A percentile compares a stretch with the other conserved stretches of the same genome.
phyloP scores from a whole-genome alignment of 2,113 vertebrate species.

The Heterotis niloticus region DNA sequence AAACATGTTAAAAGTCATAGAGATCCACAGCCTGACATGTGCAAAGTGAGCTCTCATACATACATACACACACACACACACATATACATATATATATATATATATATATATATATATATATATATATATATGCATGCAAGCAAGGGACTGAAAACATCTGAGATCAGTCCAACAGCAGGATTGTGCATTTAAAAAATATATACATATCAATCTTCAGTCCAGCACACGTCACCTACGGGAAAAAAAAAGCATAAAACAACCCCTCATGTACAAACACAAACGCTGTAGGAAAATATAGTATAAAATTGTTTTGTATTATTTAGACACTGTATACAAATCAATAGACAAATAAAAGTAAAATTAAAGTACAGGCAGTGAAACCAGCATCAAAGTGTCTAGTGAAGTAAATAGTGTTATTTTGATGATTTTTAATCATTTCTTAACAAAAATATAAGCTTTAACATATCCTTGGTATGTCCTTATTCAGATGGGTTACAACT shows the following conservation, averaged over 20 bases:
- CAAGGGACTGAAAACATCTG: no score
- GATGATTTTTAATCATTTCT: constrained; percentile 57
- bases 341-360: constrained; percentile 44
- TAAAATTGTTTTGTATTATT: constrained; percentile 55
- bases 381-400: constrained; percentile 63
- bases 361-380: constrained; percentile 51
- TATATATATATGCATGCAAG: no score
- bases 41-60: no score
- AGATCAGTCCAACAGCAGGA: no score
- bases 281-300: constrained; percentile 72
- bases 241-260: constrained; percentile 41
- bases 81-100: no score
- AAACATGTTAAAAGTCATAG: no score
- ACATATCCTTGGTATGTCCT: constrained; percentile 61
- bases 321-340: constrained; percentile 52
- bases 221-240: constrained; percentile 33
- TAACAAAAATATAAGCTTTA: constrained; percentile 76
- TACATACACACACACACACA: no score
- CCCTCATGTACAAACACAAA: constrained; percentile 59
- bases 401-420: constrained; percentile 60
- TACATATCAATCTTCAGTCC: neutral
- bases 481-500: neutral
- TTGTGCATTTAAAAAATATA: neutral
- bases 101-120: no score
- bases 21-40: no score